Evolutionary conservation across 1,140 invertebrate genomes (phyloP), one percentile per base, ranked within the genome.

Genomic region (Colletes latitarsis): DNA sequence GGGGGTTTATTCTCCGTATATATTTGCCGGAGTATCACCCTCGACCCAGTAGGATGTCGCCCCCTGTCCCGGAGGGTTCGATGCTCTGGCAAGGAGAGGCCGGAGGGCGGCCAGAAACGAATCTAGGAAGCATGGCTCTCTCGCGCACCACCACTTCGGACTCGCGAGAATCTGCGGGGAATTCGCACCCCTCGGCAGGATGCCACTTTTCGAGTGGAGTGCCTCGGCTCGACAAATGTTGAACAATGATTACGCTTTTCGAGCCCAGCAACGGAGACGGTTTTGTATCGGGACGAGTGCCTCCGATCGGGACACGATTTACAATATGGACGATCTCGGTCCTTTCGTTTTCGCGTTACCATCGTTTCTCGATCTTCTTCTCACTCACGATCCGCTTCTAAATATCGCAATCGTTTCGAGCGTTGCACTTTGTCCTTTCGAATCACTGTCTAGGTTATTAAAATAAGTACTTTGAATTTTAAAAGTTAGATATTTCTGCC

Each of bases 1-100:
- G 84, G 88, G 89, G 91, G 88, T 91, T 92, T 93, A 92, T 92
- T 91, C 90, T 88, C 84, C 88, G 89, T 91, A 91, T 91, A 92
- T 90, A 91, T 89, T 89, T 91, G 88, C 89, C 83, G 83, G 87
- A 89, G 89, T 90, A 90, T 91, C 89, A 91, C 88, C 89, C 89
- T 89, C 89, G 83, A 85, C 86, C 87, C 86, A 85, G 83, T 89
- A 87, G 86, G 88, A 88, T 84, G 69, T 84, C 85, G 71, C 58
- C 67, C 74, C 62, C 53, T 73, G 76, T 82, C 73, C 86, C 71
- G 58, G 82, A 84, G 86, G 85, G 85, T 87, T 76, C 84, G 88
- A 89, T 84, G 89, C 83, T 84, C 82, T 63, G 58, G 73, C 72
- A 70, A 72, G 84, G 63, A 62, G 46, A 67, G 49, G 49, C 19